Base-by-base conservation (phyloP, 2,113 vertebrate species). In the Manacus vitellinus region DNA sequence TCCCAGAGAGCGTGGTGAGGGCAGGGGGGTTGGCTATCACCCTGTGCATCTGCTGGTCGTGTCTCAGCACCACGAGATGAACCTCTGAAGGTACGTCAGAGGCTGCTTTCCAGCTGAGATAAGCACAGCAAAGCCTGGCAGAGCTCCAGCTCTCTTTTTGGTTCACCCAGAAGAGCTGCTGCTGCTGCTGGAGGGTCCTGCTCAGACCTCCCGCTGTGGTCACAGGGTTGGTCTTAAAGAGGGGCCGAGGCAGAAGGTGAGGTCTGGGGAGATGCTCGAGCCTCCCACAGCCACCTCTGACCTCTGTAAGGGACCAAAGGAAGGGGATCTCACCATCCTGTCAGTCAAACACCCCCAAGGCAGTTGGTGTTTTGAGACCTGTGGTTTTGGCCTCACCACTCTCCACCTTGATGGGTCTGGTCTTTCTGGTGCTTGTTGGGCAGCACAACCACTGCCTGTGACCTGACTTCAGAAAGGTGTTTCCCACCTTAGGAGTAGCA, bases 341-440 rank as follows among this genome's bases (percentile, higher is more conserved):
- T 10, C 52, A 23, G n/a, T 21, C 56, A 52, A 44, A 81, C 0
- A 1, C 9, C 51, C 80, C 43, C 68, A 43, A 63, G 46, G 27
- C 0, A 1, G n/a, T 2, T 0, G 0, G 3, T 37, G 61, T n/a
- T 92, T 73, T 59, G 43, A 93, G 46, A 33, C 9, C 47, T 43
- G 49, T 63, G 67, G 51, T 70, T 92, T 76, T 49, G 51, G 46
- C 9, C 47, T 56, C 14, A 9, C 24, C 1, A 0, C 31, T 33
- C 5, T 22, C 20, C 12, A 10, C 44, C 24, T 58, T 41, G 44
- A 15, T 33, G 43, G 6, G 4, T n/a, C 23, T 35, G 16, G 22
- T 68, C 18, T 15, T 80, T 84, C 39, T 20, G 7, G 31, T 76
- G 63, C 20, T 67, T 67, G 22, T 8, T 44, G 51, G 41, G 28